Evolutionary conservation across 1,140 invertebrate genomes (phyloP).

Genomic region (Ips typographus): DNA sequence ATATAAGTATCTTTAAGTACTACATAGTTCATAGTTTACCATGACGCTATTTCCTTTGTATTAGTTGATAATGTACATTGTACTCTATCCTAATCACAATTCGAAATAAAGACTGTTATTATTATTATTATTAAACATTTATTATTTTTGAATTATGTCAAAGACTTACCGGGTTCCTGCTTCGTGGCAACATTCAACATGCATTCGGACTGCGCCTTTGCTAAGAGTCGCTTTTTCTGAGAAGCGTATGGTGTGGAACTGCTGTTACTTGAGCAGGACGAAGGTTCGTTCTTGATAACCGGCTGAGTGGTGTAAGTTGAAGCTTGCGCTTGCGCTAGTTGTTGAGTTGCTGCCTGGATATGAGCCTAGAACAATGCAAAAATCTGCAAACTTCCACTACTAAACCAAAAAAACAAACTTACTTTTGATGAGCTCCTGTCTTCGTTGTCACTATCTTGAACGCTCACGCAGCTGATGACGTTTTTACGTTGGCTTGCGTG

Average conservation of each 20-base stretch:
- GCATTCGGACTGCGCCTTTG: constrained; percentile 84
- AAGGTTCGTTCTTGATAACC: constrained; percentile 59
- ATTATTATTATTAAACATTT: constrained; percentile 1
- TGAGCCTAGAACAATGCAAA: constrained; percentile 21
- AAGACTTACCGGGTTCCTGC: constrained; percentile 52
- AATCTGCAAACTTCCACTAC: background rate
- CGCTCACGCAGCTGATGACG: constrained; percentile 80
- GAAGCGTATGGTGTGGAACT: constrained; percentile 58
- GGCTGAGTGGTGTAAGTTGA: constrained; percentile 48
- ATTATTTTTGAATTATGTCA: background rate
- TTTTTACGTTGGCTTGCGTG: constrained; percentile 58
- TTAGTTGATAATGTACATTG: no score
- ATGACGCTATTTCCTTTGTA: no score
- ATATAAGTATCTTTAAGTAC: no score
- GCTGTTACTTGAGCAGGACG: constrained; percentile 25
- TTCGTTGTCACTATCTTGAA: constrained; percentile 77
- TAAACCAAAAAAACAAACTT: background rate
- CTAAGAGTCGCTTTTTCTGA: constrained; percentile 85
- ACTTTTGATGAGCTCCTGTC: constrained; percentile 57
- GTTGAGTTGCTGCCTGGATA: constrained; percentile 43
- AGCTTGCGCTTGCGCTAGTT: constrained; percentile 49
- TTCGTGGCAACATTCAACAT: constrained; percentile 56
- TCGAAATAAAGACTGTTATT: no score
- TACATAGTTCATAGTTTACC: no score
- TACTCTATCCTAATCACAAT: no score